A percentile compares a stretch with the other conserved stretches of the same genome.
Conservation (phyloP, 2,888 invertebrate genomes). For the Diarsia rubi region DNA sequence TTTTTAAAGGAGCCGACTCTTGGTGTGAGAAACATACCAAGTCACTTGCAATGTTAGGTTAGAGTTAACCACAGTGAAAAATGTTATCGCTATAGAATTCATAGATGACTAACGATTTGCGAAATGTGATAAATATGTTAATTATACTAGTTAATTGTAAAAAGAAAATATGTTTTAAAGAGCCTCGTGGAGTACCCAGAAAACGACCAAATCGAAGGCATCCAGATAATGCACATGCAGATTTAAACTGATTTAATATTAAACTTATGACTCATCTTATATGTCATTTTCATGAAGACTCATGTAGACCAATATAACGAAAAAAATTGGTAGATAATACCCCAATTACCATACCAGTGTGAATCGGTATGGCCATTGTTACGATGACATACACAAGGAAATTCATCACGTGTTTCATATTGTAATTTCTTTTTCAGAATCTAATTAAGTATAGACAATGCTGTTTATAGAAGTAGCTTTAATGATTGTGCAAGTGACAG, state of each 20-base stretch:
- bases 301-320: background rate
- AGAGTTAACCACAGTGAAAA: constrained; percentile 10
- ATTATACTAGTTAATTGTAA: background rate
- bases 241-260: background rate
- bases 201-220: background rate
- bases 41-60: constrained; percentile 28
- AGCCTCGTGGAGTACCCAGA: background rate
- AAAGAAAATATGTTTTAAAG: background rate
- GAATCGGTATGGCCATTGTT: background rate
- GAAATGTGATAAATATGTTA: background rate
- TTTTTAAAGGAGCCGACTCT: background rate
- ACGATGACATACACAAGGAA: background rate
- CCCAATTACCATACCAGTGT: background rate
- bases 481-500: background rate
- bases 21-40: background rate
- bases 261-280: background rate
- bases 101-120: background rate
- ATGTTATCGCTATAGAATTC: constrained; percentile 33
- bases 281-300: background rate
- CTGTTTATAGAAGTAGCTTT: background rate
- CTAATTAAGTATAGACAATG: background rate
- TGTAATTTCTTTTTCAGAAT: constrained; percentile 1
- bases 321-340: constrained; percentile 30
- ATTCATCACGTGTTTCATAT: background rate
- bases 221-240: background rate